Conservation (phyloP, 2,888 invertebrate species). For the Drosophila pseudotakahashii region DNA sequence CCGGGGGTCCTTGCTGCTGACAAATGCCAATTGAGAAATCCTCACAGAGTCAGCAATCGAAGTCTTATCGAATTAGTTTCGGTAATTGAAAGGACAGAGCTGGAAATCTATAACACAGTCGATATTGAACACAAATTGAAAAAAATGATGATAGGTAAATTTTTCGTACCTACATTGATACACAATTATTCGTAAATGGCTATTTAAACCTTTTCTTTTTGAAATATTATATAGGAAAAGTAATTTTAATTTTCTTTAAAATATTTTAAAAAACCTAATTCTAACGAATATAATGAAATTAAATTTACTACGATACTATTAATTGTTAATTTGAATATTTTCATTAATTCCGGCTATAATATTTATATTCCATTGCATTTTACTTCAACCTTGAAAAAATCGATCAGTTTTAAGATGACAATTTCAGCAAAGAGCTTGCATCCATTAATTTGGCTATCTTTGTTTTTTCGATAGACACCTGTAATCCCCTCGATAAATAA, state of each 20-base stretch:
- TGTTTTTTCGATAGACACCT: not conserved
- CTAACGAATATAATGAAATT: too few relatives aligned
- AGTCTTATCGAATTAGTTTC: constrained; percentile 34
- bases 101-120: constrained; percentile 15
- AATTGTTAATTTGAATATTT: too few relatives aligned
- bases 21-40: constrained; percentile 69
- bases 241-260: too few relatives aligned
- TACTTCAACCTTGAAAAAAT: too few relatives aligned
- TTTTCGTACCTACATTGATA: not conserved
- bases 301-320: too few relatives aligned
- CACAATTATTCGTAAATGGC: too few relatives aligned
- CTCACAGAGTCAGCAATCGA: constrained; percentile 34
- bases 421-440: not conserved
- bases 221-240: too few relatives aligned
- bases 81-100: constrained; percentile 18
- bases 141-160: not conserved
- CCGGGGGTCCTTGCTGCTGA: constrained; percentile 25
- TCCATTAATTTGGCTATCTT: not conserved
- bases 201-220: too few relatives aligned
- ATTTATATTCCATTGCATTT: too few relatives aligned
- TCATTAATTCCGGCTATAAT: too few relatives aligned
- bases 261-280: too few relatives aligned
- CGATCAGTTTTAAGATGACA: not conserved
- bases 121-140: constrained; percentile 7
- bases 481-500: constrained; percentile 7